Conservation (phyloP, 2,888 invertebrate genomes). For the Torymus aiolomorphi region DNA sequence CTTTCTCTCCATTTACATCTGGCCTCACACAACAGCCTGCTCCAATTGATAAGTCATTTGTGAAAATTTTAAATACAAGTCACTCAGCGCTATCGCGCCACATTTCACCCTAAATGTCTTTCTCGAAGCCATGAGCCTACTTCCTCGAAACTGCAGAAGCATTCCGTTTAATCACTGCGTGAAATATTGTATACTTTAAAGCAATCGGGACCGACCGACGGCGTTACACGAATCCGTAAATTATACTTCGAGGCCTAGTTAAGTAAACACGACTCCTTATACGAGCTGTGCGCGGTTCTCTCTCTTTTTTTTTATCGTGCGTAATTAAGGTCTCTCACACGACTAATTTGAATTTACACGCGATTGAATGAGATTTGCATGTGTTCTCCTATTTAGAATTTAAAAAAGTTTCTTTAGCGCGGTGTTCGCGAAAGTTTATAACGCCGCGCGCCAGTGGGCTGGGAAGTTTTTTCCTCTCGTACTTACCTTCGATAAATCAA, state of each 20-base stretch:
- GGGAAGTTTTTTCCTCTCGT: too few species aligned
- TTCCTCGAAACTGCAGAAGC: background rate
- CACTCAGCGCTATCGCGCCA: too few species aligned
- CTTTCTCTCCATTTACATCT: too few species aligned
- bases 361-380: constrained; percentile 52
- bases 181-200: constrained; percentile 8
- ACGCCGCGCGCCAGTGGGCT: too few species aligned
- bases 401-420: constrained; percentile 19
- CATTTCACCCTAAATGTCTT: too few species aligned
- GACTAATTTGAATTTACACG: constrained; percentile 52
- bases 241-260: constrained; percentile 34
- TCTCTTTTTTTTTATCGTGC: constrained; percentile 31
- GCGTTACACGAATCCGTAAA: constrained; percentile 10
- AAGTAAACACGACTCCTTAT: constrained; percentile 42
- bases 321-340: constrained; percentile 52
- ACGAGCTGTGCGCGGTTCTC: background rate
- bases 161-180: background rate
- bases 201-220: background rate
- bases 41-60: too few species aligned
- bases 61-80: too few species aligned
- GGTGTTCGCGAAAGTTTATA: too few species aligned
- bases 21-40: too few species aligned
- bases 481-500: too few species aligned
- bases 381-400: constrained; percentile 34
- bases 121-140: background rate